Conservation (phyloP, 2,888 invertebrate species). For the Amiota communis region DNA sequence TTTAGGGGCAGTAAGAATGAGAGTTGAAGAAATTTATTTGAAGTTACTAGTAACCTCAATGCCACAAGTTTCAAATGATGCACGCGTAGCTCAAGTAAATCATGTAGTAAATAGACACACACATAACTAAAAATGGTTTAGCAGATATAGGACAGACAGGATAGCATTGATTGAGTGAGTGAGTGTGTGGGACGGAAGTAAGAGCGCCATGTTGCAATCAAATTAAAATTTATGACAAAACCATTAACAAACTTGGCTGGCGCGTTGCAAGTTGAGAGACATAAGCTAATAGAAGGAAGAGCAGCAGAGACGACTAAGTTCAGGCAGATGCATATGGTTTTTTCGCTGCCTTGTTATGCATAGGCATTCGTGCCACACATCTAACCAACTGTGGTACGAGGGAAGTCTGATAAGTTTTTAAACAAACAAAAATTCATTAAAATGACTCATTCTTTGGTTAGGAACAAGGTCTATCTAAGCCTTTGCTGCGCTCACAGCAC, state of each 20-base stretch:
- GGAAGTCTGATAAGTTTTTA: no score
- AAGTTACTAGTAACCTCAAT: neutral
- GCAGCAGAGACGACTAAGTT: conserved; percentile 25
- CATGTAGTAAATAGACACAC: neutral
- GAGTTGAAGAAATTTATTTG: neutral
- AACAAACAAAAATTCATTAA: no score
- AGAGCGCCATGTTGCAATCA: conserved; percentile 53
- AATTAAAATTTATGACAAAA: conserved; percentile 66
- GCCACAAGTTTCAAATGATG: neutral
- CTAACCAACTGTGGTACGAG: no score
- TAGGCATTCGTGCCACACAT: no score
- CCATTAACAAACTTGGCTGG: conserved; percentile 56
- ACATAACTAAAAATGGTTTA: neutral
- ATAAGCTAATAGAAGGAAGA: neutral
- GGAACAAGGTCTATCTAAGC: no score
- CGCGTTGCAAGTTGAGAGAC: conserved; percentile 43
- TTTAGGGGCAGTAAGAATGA: conserved; percentile 29
- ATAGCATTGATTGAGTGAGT: neutral
- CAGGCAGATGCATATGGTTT: neutral
- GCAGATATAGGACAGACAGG: neutral
- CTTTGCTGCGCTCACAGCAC: no score
- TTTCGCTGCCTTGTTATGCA: no score
- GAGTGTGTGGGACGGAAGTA: neutral
- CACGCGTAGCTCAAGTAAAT: conserved; percentile 13
- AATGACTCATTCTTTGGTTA: no score